A percentile compares a stretch with the other conserved stretches of the same genome.
Evolutionary conservation across 2,797 vertebrate species (phyloP).

Genomic region (Syngnathus rostellatus): DNA sequence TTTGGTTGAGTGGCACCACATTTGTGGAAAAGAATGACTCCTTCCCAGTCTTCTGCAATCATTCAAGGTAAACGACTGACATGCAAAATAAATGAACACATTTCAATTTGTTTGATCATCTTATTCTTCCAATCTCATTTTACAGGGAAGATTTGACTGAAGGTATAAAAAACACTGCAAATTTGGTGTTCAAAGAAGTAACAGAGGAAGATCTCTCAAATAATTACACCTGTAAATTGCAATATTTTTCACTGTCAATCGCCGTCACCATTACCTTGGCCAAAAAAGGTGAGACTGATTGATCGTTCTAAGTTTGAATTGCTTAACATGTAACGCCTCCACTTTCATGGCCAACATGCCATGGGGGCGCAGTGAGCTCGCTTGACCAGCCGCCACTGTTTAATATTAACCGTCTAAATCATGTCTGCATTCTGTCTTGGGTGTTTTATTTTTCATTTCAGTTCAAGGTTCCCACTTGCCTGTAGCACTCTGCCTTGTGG

Average conservation of each 20-base stretch:
- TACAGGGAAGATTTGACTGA: background rate
- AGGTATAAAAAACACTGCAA: background rate
- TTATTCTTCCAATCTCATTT: background rate
- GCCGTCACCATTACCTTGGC: conserved; percentile 32
- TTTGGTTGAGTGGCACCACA: conserved; percentile 25
- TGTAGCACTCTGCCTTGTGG: conserved; percentile 14
- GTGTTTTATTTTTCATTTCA: conserved; percentile 13
- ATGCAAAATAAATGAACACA: background rate
- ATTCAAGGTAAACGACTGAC: conserved; percentile 14
- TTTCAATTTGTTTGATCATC: background rate
- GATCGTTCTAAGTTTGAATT: background rate
- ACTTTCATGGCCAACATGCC: background rate
- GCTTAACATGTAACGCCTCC: background rate
- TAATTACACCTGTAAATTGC: conserved; percentile 41
- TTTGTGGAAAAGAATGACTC: background rate
- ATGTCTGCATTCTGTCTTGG: background rate
- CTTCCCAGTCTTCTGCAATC: conserved; percentile 30
- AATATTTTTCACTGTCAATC: rapidly evolving
- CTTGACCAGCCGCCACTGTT: background rate
- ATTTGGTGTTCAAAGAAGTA: conserved; percentile 43
- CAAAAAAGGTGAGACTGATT: conserved; percentile 21
- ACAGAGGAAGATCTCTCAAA: conserved; percentile 30
- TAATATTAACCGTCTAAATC: background rate
- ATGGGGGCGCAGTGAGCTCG: no score
- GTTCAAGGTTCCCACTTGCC: conserved; percentile 4